These are phyloP conservation scores for Melanotaenia nigrans DNA, from an alignment of 2,797 vertebrate genomes.

Conservation along the genomic window DNA sequence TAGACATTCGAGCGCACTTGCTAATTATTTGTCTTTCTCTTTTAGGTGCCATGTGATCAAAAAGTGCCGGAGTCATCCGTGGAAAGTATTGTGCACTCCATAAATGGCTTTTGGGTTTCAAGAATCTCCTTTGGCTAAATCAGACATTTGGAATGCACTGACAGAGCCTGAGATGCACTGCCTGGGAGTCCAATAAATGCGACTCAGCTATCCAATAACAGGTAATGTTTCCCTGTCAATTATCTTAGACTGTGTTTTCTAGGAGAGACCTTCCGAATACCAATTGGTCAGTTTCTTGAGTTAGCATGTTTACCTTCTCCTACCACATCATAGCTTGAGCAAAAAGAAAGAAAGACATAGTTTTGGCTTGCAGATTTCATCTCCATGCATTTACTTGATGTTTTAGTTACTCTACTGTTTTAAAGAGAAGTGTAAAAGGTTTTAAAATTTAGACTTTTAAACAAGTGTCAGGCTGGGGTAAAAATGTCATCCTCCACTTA, in stretches of 20 bases:
- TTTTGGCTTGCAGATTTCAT: constrained; percentile 17
- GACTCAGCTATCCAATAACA: constrained; percentile 74
- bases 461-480: constrained; percentile 46
- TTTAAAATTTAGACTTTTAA: constrained; percentile 45
- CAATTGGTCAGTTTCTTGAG: constrained; percentile 53
- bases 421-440: constrained; percentile 26
- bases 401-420: constrained; percentile 22
- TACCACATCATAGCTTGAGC: constrained; percentile 1
- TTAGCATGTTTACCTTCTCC: constrained; percentile 6
- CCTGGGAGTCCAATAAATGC: constrained; percentile 71
- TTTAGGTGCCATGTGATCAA: constrained; percentile 52
- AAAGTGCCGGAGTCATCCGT: constrained; percentile 49
- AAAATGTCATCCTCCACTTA: constrained; percentile 45
- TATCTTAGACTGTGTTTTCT: constrained; percentile 63
- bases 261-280: constrained; percentile 47
- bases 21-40: constrained; percentile 73
- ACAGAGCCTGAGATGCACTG: constrained; percentile 56
- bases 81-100: constrained; percentile 57
- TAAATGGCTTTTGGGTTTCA: constrained; percentile 71
- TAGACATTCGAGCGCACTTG: neutral
- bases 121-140: constrained; percentile 73
- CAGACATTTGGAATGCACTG: constrained; percentile 73
- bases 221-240: constrained; percentile 70
- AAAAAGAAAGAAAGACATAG: neutral
- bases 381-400: constrained; percentile 9